Conservation (phyloP, 2,113 vertebrate species). For the Antennarius striatus region DNA sequence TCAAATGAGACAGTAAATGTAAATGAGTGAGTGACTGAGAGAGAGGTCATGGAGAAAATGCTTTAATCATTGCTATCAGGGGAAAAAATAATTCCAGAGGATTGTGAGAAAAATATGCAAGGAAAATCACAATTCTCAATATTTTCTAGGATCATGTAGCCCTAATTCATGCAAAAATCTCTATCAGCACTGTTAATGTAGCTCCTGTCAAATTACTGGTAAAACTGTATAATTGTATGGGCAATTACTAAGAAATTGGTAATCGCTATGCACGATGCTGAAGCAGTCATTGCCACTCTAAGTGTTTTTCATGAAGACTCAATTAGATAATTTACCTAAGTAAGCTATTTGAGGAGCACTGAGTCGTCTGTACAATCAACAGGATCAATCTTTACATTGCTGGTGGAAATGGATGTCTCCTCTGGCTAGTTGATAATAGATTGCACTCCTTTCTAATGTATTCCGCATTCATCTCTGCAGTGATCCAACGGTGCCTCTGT, state of each 20-base stretch:
- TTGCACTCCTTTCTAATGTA: slow-evolving; percentile 6
- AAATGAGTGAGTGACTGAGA: too few species aligned
- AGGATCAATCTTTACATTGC: slow-evolving; percentile 18
- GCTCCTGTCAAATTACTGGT: too few species aligned
- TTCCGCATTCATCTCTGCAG: not conserved
- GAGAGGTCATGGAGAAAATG: too few species aligned
- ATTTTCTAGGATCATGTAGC: too few species aligned
- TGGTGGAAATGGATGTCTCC: slow-evolving; percentile 7
- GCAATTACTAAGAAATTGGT: not conserved
- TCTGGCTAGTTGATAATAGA: slow-evolving; percentile 8
- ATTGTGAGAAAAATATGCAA: too few species aligned
- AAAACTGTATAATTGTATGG: too few species aligned
- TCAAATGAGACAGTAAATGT: too few species aligned
- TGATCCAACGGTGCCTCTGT: not conserved
- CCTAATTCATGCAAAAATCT: too few species aligned
- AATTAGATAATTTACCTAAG: slow-evolving; percentile 7
- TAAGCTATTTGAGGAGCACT: slow-evolving; percentile 13
- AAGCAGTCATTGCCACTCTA: slow-evolving; percentile 7
- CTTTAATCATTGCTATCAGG: too few species aligned
- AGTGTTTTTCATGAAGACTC: slow-evolving; percentile 3
- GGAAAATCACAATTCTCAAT: too few species aligned
- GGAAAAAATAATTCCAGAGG: too few species aligned
- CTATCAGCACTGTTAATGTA: too few species aligned
- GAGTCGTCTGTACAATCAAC: slow-evolving; percentile 16
- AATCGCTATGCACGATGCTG: slow-evolving; percentile 1